phyloP scores from a whole-genome alignment of 64 coral and sea anemone species.

The Porites australiensis region DNA sequence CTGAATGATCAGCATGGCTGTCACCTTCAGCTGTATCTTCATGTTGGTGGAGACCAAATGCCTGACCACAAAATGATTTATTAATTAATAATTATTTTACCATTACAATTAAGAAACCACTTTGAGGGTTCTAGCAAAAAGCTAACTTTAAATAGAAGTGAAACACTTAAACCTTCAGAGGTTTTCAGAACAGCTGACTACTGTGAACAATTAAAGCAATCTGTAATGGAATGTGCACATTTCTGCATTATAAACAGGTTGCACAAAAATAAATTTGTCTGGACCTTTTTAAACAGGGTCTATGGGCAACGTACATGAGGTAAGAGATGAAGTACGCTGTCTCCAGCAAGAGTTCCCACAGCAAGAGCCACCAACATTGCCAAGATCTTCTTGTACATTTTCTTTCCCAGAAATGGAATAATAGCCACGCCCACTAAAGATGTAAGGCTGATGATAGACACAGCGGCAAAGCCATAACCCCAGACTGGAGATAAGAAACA shows the following conservation, averaged over 20 bases:
- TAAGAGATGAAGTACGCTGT: conserved; percentile 77
- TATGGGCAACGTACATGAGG: conserved; percentile 94
- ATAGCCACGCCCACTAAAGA: conserved; percentile 67
- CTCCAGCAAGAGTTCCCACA: conserved; percentile 81
- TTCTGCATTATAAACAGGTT: too few species aligned
- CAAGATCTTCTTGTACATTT: conserved; percentile 80
- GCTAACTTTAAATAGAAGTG: too few species aligned
- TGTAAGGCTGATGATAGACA: conserved; percentile 77
- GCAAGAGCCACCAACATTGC: conserved; percentile 84
- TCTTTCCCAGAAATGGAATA: conserved; percentile 73
- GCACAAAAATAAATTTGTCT: too few species aligned
- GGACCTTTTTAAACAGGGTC: too few species aligned
- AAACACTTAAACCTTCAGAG: too few species aligned
- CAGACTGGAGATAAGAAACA: conserved; percentile 69
- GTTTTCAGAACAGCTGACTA: too few species aligned
- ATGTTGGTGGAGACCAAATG: conserved; percentile 84
- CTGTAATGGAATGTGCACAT: too few species aligned
- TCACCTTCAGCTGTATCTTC: conserved; percentile 6
- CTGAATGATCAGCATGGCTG: conserved; percentile 7
- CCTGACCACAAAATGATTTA: conserved; percentile 25
- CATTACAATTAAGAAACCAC: neutral
- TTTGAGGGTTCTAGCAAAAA: neutral
- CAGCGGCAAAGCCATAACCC: conserved; percentile 83
- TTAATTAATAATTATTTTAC: neutral
- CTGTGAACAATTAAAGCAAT: too few species aligned